Base-by-base conservation (phyloP, 2,888 invertebrate genomes). In the Heterodera filipjevi region DNA sequence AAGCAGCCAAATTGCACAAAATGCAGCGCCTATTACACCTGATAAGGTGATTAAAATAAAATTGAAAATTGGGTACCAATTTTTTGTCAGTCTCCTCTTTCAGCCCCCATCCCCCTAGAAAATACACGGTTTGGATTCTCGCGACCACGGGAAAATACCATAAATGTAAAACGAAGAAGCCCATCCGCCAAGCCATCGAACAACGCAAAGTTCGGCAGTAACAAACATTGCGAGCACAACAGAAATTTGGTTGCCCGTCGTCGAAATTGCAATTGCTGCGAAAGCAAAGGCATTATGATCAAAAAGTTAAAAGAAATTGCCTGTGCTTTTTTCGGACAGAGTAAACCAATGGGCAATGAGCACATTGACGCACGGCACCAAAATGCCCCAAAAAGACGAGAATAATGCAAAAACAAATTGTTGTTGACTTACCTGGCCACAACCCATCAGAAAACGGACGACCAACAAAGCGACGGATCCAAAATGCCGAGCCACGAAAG, bases 321-420 rank as follows among this genome's bases (percentile, higher is more conserved):
- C 73, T 49, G 88, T 89, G 71, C 85, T 84, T 77, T 87, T 88
- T 77, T 88, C 88, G 16, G 79, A 82, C 19, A 84, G 79, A 32
- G 88, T 87, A 79, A 88, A 88, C 88, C 88, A 88, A 76, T 84
- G 84, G 70, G 86, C 84, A 39, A 88, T 82, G 49, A 88, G 84
- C 12, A 88, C 88, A 66, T 84, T 84, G 86, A 88, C 88, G 77
- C 88, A 88, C 1, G 88, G 88, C 77, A 85, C 86, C 32, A 88
- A 80, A n/a, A 88, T 84, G 44, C 87, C 88, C 87, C 85, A 22
- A 79, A 72, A 66, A 35, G 35, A 79, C 5, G 46, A 79, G 32
- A 46, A 3, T 27, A 3, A 39, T 33, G 14, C 66, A 66, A 49
- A 33, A 49, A 12, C n/a, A 22, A 46, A 79, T 35, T 22, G 66